phyloP scores from a whole-genome alignment of 2,888 invertebrate species.

The Neelides folsomi region DNA sequence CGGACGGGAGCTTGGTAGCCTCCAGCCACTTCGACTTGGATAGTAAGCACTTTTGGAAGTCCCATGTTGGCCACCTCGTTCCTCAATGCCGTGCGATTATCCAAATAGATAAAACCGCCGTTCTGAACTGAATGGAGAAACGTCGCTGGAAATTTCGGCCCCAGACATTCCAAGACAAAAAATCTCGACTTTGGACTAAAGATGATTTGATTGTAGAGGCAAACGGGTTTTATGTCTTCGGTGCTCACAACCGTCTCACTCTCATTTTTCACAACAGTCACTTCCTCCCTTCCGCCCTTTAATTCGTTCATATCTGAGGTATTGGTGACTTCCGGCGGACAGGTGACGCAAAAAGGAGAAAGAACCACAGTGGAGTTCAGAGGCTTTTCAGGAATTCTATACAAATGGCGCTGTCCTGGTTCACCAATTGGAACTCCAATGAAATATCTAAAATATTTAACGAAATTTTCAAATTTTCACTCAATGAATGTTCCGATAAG shows the following conservation, averaged over 20 bases:
- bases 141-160: slow-evolving; percentile 41
- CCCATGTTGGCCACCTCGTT: slow-evolving; percentile 53
- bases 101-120: slow-evolving; percentile 35
- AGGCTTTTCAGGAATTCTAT: slow-evolving; percentile 48
- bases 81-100: slow-evolving; percentile 53
- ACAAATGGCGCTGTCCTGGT: slow-evolving; percentile 69
- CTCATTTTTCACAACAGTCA: not conserved
- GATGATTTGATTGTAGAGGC: slow-evolving; percentile 29
- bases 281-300: slow-evolving; percentile 1
- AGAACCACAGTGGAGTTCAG: slow-evolving; percentile 36
- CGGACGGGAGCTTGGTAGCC: slow-evolving; percentile 61
- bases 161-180: slow-evolving; percentile 64
- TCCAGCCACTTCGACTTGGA: slow-evolving; percentile 50
- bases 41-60: slow-evolving; percentile 56
- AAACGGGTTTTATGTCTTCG: slow-evolving; percentile 16
- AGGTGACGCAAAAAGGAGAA: slow-evolving; percentile 39
- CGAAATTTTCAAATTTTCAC: not conserved
- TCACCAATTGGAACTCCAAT: slow-evolving; percentile 63
- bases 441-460: slow-evolving; percentile 52
- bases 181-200: slow-evolving; percentile 39
- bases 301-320: not conserved
- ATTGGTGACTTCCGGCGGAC: slow-evolving; percentile 32
- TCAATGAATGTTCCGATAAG: no score
- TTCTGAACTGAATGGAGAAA: slow-evolving; percentile 33
- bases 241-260: no score